Evolutionary conservation across 2,888 invertebrate genomes (phyloP).

Genomic region (Lordiphosa fenestrarum): DNA sequence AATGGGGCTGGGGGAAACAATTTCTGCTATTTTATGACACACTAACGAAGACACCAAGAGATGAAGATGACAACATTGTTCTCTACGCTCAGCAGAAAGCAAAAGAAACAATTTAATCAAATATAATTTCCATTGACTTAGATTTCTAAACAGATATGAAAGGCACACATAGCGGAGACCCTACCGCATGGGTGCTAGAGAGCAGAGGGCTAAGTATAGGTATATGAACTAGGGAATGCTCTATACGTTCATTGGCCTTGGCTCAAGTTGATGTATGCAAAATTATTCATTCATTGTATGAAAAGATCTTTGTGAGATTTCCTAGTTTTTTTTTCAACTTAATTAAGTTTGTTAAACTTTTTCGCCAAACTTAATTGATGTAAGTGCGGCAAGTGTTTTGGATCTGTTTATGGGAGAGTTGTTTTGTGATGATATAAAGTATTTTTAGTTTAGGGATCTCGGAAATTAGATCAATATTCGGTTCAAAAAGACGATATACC

Average conservation of each 20-base stretch:
- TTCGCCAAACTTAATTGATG: too few species aligned
- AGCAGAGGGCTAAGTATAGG: background rate
- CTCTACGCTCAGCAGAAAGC: conserved; percentile 10
- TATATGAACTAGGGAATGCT: conserved; percentile 13
- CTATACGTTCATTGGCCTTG: background rate
- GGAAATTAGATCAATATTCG: too few species aligned
- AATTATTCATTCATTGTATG: too few species aligned
- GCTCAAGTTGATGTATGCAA: too few species aligned
- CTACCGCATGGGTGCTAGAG: background rate
- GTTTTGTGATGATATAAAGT: too few species aligned
- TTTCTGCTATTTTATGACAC: conserved; percentile 21
- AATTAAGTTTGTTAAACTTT: too few species aligned
- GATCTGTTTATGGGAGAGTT: too few species aligned
- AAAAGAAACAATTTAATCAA: conserved; percentile 48
- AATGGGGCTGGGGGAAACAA: conserved; percentile 13
- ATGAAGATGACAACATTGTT: conserved; percentile 34
- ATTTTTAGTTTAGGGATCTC: too few species aligned
- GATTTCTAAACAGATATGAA: conserved; percentile 34
- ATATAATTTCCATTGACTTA: conserved; percentile 39
- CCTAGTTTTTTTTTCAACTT: too few species aligned
- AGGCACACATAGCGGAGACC: conserved; percentile 3
- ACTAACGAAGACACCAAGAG: conserved; percentile 15
- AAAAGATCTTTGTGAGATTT: too few species aligned
- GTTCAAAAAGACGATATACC: too few species aligned
- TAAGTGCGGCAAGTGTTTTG: too few species aligned